Evolutionary conservation across 2,797 vertebrate genomes (phyloP).

Genomic region (Micrastur ruficollis): DNA sequence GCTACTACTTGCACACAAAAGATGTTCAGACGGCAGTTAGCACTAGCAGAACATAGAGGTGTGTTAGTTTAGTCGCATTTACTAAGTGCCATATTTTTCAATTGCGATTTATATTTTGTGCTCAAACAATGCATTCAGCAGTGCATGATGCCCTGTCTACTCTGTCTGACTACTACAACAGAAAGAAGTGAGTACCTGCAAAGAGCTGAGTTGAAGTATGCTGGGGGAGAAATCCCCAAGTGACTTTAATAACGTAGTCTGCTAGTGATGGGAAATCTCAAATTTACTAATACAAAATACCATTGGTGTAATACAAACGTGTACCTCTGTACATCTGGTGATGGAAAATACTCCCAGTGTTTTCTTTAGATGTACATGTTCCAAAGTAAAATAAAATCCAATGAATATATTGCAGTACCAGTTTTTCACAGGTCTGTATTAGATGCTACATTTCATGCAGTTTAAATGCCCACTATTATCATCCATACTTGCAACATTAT

Average conservation of each 20-base stretch:
- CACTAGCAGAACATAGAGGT: not conserved
- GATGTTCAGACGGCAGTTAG: not conserved
- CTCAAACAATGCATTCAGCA: not conserved
- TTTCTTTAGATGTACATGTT: not conserved
- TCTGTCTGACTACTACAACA: not conserved
- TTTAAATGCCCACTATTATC: not conserved
- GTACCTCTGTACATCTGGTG: not conserved
- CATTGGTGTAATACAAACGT: not conserved
- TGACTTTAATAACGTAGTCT: not conserved
- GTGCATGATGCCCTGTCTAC: not conserved
- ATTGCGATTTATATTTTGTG: not conserved
- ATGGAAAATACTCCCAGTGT: not conserved
- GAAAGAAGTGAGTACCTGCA: not conserved
- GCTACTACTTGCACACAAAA: not conserved
- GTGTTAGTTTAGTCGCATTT: not conserved
- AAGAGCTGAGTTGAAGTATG: not conserved
- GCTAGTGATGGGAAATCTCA: not conserved
- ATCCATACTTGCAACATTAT: not conserved
- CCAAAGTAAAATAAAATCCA: not conserved
- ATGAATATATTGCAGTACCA: not conserved
- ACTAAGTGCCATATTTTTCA: not conserved
- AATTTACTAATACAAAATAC: not conserved
- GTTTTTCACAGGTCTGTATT: not conserved
- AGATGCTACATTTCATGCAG: not conserved
- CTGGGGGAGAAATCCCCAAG: not conserved